Evolutionary conservation across 2,797 vertebrate genomes (phyloP), one percentile per base, ranked within the genome.

Genomic region (Brotula barbata): DNA sequence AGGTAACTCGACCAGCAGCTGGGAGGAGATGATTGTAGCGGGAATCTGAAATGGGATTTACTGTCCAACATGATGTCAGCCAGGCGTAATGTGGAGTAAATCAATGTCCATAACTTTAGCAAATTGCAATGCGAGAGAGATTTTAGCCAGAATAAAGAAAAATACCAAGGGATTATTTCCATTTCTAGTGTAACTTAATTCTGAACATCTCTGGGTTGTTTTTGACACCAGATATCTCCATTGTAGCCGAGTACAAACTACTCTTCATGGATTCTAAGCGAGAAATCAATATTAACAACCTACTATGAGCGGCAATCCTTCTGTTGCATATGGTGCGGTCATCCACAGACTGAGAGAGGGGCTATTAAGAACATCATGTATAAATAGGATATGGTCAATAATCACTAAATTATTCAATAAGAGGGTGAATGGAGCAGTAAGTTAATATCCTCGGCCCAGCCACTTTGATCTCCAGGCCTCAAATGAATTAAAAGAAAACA

Each of bases 321-420:
- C 51, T 82, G 77, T 72, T 75, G 64, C 66, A 43, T 53, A 52
- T 37, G 68, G 71, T 75, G 68, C 76, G 64, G 69, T 66, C 48
- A 14, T 77, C 73, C 78, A 54, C 59, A 69, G 53, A 73, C 43
- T 49, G 36, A 75, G 64, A 46, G 19, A 25, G 46, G 7, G 57
- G 58, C 74, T 82, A 63, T 84, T 47, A 71, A 74, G 57, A 79
- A 68, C 56, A 37, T 50, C 47, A 23, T 58, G 57, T 81, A 88
- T 82, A 68, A 87, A 87, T 80, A 86, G 83, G 64, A 54, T 68
- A 74, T 75, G 73, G 74, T 90, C 90, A 86, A 89, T 89, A 89
- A 71, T 66, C 86, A 78, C 86, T 90, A 79, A 91, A 90, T 90
- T 86, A 91, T 90, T 90, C 85, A 91, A 71, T 70, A 74, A 69